Base-by-base conservation (phyloP, 1,140 invertebrate genomes). In the Spodoptera frugiperda region DNA sequence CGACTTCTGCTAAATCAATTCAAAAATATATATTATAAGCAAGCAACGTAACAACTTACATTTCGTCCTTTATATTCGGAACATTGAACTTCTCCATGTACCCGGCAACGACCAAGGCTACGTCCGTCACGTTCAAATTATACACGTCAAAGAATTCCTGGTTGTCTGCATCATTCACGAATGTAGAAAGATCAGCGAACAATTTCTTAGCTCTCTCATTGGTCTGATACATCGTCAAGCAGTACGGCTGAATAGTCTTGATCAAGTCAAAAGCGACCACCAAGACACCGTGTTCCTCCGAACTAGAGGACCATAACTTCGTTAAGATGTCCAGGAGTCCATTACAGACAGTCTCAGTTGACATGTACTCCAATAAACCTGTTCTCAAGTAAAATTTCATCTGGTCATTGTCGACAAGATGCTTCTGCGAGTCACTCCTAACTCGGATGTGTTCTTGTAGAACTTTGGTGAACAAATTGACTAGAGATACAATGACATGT, bases 391-490 rank as follows among this genome's bases (percentile, higher is more conserved):
- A 93, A 9, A 86, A 54, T 19, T 79, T 84, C 2, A 87, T 59
- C 17, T 68, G 84, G 11, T 85, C 80, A 8, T 74, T 63, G 63
- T 87, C 84, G 1, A 71, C 61, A 81, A 80, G 78, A 17, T 30
- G 83, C 12, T 49, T 85, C 14, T 83, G 82, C 11, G 73, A 17
- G n/a, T 78, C 75, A 25, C 78, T 81, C 4, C 83, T 80, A 0
- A 76, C 84, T n/a, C 53, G 39, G 3, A 91, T 19, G 81, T 93
- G 91, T 72, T 93, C 91, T 33, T 86, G 78, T 25, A 91, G 54
- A 54, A 93, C 88, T 11, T 78, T 89, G 78, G 91, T 91, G 54
- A 93, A 91, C 4, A 93, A 70, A 12, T 87, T 83, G 2, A 93
- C 51, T 30, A 90, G 65, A 6, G 79, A 87, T 8, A 81, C 67